Evolutionary conservation across 2,888 invertebrate species (phyloP), one percentile per base, ranked within the genome.

Genomic region (Drosophila meridiana): DNA sequence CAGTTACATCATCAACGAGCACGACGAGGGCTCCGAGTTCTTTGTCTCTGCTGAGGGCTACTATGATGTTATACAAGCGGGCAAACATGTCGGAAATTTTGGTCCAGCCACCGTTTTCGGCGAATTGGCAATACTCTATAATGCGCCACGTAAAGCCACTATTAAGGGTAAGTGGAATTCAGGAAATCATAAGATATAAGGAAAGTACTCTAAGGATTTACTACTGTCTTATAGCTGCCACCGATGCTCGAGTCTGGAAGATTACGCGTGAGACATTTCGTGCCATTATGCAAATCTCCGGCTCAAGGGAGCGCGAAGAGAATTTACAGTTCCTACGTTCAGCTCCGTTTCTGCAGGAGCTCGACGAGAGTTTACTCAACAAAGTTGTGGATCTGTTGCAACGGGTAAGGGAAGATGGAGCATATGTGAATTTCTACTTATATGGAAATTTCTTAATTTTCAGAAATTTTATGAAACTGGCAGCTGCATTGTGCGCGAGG

Each of bases 41-140:
- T 98, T 95, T 90, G 97, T 98, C 2, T 97, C 97, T 0, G 96
- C 97, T 79, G 95, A 96, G 78, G 99, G 99, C 32, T 95, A 96
- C 78, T 96, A 97, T 90, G 97, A 98, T 92, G 97, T 99, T 14
- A 95, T 97, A 42, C 96, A 98, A 90, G 96, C 96, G 50, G 96
- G 95, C 11, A 95, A 96, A 89, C 95, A 95, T 4, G 95, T 98
- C 53, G 96, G 96, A 48, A 96, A 94, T 68, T 96, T 99, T 92
- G 96, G 96, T 0, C 95, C 97, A 0, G 97, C 97, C 6, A 95
- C 96, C 89, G 95, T 97, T 73, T 95, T 99, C 94, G 99, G 99
- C 2, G 99, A 99, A 94, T 94, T 99, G 59, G 98, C 99, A 9
- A 96, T 99, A 81, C 94, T 99, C 36, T 99, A 99, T 93, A 98